phyloP scores from a whole-genome alignment of 2,797 vertebrate species.

The Chelmon rostratus region DNA sequence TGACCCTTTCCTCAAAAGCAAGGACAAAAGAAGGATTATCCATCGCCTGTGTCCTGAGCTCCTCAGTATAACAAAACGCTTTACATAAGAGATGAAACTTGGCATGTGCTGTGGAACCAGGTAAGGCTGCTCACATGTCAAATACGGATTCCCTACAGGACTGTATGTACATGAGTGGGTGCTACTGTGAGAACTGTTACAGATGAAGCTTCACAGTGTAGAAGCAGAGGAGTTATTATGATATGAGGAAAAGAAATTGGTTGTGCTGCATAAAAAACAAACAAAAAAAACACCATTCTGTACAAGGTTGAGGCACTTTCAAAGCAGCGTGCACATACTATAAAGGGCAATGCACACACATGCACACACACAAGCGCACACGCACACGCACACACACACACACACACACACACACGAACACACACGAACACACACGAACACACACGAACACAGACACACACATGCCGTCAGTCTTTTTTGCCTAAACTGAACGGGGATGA shows the following conservation, averaged over 20 bases:
- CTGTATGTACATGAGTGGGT: slow-evolving; percentile 23
- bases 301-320: slow-evolving; percentile 85
- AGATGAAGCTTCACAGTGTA: slow-evolving; percentile 58
- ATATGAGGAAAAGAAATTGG: slow-evolving; percentile 38
- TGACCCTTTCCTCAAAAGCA: slow-evolving; percentile 65
- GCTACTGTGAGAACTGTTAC: slow-evolving; percentile 35
- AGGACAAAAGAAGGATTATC: slow-evolving; percentile 45
- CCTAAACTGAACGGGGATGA: slow-evolving; percentile 40
- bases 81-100: slow-evolving; percentile 26
- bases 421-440: slow-evolving; percentile 37
- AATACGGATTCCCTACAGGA: slow-evolving; percentile 34
- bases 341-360: slow-evolving; percentile 61
- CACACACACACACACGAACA: slow-evolving; percentile 43
- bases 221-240: slow-evolving; percentile 69
- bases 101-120: slow-evolving; percentile 42
- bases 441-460: slow-evolving; percentile 38
- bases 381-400: slow-evolving; percentile 31
- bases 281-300: slow-evolving; percentile 58
- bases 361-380: slow-evolving; percentile 34
- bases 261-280: slow-evolving; percentile 63
- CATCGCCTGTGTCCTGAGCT: slow-evolving; percentile 48
- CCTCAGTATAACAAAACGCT: slow-evolving; percentile 28
- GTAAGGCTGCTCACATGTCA: slow-evolving; percentile 43
- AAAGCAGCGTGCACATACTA: slow-evolving; percentile 77
- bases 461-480: slow-evolving; percentile 52